Base-by-base conservation (phyloP, 2,888 invertebrate species). In the Synanthedon tipuliformis region DNA sequence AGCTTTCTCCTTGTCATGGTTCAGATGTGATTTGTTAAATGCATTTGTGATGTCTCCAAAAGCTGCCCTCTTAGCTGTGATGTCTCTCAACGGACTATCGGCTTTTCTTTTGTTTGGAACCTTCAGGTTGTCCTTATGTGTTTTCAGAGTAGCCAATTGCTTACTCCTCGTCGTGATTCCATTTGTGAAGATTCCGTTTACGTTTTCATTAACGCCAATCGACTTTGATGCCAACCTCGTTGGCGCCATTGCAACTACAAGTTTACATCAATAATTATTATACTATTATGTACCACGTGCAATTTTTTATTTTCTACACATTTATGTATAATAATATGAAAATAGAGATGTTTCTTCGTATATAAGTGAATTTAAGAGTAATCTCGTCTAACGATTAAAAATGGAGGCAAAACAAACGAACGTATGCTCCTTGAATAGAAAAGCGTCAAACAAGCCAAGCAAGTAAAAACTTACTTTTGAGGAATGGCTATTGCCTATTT, bases 21-120 rank as follows among this genome's bases (percentile, higher is more conserved):
- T 68, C 13, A 69, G 78, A 52, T 66, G 69, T 50, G 83, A 72
- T 62, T 88, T 88, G 64, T 84, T 80, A 61, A 83, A 78, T 59
- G 91, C 92, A 81, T 95, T 95, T 52, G 95, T 95, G 61, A 96
- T 90, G 75, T 96, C 96, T 57, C 94, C 94, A 69, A 97, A 91
- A 3, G 95, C 96, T 48, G 94, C 93, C 65, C 96, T 88, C 75
- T 95, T 96, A 4, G 91, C 89, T 52, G 89, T 90, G 61, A 90
- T 91, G 71, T 93, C 92, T 78, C 93, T 94, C 50, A 91, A 69
- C 4, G 95, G 95, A 54, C 94, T 95, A 59, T 90, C 90, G 1
- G 95, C 95, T 89, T 95, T 95, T 69, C 95, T 89, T 75, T 95
- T 95, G 52, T 89, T 89, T 53, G 90, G 85, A 23, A 84, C 75